Conservation (phyloP, 2,113 vertebrate species). For the Stictonetta naevosa region DNA sequence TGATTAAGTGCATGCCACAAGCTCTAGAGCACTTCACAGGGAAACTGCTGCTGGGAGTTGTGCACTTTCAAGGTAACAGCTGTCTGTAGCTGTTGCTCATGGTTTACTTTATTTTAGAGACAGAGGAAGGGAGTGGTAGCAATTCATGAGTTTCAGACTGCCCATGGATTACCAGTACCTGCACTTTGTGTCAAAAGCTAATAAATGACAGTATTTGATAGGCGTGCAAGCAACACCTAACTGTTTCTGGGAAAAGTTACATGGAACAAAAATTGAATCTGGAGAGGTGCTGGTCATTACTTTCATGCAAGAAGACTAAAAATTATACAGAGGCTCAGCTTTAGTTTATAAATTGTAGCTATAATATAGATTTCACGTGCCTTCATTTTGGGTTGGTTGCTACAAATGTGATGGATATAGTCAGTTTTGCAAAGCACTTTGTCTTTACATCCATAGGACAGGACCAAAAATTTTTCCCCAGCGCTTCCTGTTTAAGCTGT, state of each 20-base stretch:
- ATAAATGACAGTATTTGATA: background rate
- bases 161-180: background rate
- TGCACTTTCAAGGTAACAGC: background rate
- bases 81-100: background rate
- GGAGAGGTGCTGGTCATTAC: slow-evolving; percentile 17
- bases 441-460: background rate
- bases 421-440: slow-evolving; percentile 51
- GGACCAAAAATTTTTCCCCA: slow-evolving; percentile 22
- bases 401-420: slow-evolving; percentile 11
- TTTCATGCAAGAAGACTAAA: slow-evolving; percentile 24
- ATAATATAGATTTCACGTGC: slow-evolving; percentile 50
- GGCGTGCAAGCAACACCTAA: background rate
- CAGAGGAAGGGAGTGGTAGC: background rate
- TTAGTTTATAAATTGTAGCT: slow-evolving; percentile 41
- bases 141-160: background rate
- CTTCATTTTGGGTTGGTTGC: slow-evolving; percentile 65
- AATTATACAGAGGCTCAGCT: slow-evolving; percentile 21
- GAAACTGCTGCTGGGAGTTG: background rate
- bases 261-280: background rate
- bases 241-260: background rate
- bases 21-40: background rate
- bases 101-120: background rate
- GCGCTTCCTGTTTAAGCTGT: background rate
- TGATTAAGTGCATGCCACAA: background rate
- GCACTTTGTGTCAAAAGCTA: background rate